Evolutionary conservation across 2,888 invertebrate species (phyloP).

Genomic region (Phortica okadai): DNA sequence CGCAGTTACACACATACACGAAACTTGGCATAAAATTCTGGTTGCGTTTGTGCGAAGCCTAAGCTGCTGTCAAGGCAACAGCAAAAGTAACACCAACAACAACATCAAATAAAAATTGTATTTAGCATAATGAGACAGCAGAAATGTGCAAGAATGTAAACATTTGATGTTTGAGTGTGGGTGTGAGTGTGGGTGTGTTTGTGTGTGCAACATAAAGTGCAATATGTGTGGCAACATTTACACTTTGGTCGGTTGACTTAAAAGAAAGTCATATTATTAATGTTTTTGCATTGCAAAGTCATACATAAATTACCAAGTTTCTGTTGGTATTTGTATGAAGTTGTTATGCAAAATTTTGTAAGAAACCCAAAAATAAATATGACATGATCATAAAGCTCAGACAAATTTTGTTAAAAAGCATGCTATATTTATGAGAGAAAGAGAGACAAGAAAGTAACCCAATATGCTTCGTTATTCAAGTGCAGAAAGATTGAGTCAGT

Average conservation of each 20-base stretch:
- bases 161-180: constrained; percentile 61
- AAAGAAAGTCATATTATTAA: constrained; percentile 70
- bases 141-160: constrained; percentile 73
- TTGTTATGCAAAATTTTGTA: constrained; percentile 49
- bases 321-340: constrained; percentile 71
- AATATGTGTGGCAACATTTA: constrained; percentile 55
- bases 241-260: constrained; percentile 47
- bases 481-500: no score
- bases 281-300: constrained; percentile 62
- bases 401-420: no score
- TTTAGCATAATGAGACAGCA: constrained; percentile 73
- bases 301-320: constrained; percentile 71
- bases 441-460: no score
- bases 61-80: neutral
- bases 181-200: no score
- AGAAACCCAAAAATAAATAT: neutral
- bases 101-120: constrained; percentile 72
- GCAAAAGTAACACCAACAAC: constrained; percentile 54
- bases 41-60: constrained; percentile 6
- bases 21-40: neutral
- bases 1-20: constrained; percentile 43
- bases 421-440: no score
- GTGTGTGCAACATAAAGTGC: constrained; percentile 12
- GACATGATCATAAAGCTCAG: neutral
- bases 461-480: no score